These are phyloP conservation scores for Tetrao urogallus DNA, from an alignment of 2,113 vertebrate species.

Conservation along the genomic window DNA sequence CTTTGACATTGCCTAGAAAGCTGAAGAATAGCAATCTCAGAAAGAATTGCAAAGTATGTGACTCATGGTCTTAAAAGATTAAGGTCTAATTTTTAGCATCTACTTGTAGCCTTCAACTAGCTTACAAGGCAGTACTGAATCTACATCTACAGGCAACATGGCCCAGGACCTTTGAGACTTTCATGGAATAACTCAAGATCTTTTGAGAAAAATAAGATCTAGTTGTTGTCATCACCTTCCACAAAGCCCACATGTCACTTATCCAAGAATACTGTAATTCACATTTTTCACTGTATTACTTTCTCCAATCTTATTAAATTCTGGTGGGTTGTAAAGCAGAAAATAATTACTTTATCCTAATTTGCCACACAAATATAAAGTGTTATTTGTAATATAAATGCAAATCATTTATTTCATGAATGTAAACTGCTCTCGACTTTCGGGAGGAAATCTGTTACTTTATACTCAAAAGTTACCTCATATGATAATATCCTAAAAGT, in stretches of 20 bases:
- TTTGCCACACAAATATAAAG: background rate
- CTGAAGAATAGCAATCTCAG: background rate
- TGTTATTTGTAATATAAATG: background rate
- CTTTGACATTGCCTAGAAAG: background rate
- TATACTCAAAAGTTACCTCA: background rate
- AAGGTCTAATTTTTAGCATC: background rate
- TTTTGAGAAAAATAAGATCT: background rate
- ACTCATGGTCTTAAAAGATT: background rate
- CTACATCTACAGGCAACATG: background rate
- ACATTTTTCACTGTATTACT: background rate
- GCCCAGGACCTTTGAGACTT: background rate
- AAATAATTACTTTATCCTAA: background rate
- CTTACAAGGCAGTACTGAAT: background rate
- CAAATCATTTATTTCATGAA: background rate
- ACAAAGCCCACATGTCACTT: background rate
- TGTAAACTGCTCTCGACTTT: background rate
- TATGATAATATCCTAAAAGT: background rate
- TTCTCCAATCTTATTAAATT: background rate
- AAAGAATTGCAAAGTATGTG: background rate
- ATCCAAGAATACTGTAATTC: background rate
- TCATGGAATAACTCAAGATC: background rate
- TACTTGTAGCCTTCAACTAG: background rate
- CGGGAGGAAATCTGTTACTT: background rate
- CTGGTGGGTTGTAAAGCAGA: background rate
- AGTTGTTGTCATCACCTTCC: background rate